A percentile compares a stretch with the other conserved stretches of the same genome.
These are phyloP conservation scores for Gryon sp. DNA, from an alignment of 1,140 invertebrate genomes.

Conservation along the genomic window DNA sequence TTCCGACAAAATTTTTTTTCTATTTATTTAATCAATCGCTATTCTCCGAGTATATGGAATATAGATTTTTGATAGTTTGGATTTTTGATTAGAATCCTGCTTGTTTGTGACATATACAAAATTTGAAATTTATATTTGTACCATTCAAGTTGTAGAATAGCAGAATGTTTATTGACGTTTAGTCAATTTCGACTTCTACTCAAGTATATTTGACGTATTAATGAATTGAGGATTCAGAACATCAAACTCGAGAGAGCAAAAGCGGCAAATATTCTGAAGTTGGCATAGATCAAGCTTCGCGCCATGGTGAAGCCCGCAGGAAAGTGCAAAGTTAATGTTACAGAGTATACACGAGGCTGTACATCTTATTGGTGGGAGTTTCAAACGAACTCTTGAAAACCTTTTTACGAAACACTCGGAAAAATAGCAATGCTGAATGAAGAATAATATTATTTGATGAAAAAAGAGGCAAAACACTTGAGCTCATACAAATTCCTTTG, in stretches of 20 bases:
- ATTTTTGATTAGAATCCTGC: conserved; percentile 23
- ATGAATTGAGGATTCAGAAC: conserved; percentile 58
- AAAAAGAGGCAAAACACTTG: conserved; percentile 41
- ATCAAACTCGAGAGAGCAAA: conserved; percentile 34
- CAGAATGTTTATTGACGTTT: conserved; percentile 38
- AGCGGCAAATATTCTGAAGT: conserved; percentile 49
- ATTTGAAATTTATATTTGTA: conserved; percentile 37
- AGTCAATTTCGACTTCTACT: conserved; percentile 43
- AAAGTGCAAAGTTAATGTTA: conserved; percentile 60
- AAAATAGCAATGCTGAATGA: conserved; percentile 54
- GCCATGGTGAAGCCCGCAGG: conserved; percentile 33
- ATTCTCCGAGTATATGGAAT: background rate
- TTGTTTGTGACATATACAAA: conserved; percentile 10
- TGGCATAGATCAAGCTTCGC: conserved; percentile 36
- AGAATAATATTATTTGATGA: conserved; percentile 54
- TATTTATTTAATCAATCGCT: conserved; percentile 22
- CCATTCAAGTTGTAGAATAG: conserved; percentile 20
- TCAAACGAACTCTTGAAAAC: conserved; percentile 59
- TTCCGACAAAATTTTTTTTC: conserved; percentile 3
- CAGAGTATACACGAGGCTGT: conserved; percentile 48
- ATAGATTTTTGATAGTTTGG: conserved; percentile 20
- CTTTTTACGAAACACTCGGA: conserved; percentile 55
- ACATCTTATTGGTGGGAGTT: conserved; percentile 54
- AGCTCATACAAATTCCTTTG: conserved; percentile 21
- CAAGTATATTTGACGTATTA: conserved; percentile 51